Percentiles rank a stretch among this genome's conserved stretches.
phyloP scores from a whole-genome alignment of 2,888 invertebrate genomes.

The Ceriagrion tenellum region DNA sequence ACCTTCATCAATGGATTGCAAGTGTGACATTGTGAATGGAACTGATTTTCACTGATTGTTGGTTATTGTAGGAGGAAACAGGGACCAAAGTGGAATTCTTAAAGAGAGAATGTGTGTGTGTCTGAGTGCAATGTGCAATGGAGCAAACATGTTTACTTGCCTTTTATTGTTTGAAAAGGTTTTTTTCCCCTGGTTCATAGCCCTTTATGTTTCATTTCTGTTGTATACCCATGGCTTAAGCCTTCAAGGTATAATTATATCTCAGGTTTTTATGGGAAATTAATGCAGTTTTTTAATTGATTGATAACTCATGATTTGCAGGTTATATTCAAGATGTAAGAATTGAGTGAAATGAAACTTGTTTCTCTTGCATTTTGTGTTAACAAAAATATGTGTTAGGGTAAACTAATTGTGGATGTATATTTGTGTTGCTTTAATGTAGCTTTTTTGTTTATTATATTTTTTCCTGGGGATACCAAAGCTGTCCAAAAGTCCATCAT shows the following conservation, averaged over 20 bases:
- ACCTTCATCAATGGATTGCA: neutral
- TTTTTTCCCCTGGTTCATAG: neutral
- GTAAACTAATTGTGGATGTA: neutral
- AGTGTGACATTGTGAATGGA: slow-evolving; percentile 23
- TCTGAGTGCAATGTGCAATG: neutral
- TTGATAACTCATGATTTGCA: neutral
- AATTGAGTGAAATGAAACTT: neutral
- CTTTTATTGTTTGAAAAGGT: neutral
- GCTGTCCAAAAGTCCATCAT: neutral
- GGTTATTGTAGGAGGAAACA: slow-evolving; percentile 49
- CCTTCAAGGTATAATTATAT: slow-evolving; percentile 40
- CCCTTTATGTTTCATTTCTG: neutral
- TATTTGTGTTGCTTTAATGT: neutral
- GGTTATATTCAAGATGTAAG: neutral
- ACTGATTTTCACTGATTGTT: slow-evolving; percentile 60
- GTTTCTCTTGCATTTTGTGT: neutral
- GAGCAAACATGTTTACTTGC: neutral
- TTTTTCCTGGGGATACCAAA: neutral
- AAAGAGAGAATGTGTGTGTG: neutral
- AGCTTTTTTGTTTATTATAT: neutral
- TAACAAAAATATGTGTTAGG: neutral
- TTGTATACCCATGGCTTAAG: neutral
- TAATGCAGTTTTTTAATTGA: neutral
- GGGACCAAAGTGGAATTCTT: slow-evolving; percentile 60
- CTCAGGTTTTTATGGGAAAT: slow-evolving; percentile 33